Conservation (phyloP, 1,140 invertebrate genomes). For the Trichonephila inaurata region DNA sequence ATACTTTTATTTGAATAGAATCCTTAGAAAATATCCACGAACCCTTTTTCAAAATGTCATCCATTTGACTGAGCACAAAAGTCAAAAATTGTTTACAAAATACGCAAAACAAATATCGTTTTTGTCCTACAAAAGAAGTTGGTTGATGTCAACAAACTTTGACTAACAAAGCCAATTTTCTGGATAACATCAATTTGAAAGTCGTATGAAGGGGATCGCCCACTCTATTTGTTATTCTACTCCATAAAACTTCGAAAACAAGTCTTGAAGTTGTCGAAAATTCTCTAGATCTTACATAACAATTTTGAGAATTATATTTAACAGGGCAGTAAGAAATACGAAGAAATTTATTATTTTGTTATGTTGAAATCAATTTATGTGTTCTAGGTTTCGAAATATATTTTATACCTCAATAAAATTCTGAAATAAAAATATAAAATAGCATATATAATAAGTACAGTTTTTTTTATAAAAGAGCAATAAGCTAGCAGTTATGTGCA, state of each 20-base stretch:
- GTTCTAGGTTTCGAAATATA: not conserved
- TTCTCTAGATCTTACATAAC: not conserved
- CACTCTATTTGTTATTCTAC: not conserved
- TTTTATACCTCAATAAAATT: not conserved
- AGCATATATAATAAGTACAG: too few species aligned
- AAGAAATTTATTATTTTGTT: not conserved
- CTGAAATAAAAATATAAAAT: not conserved
- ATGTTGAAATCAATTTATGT: not conserved
- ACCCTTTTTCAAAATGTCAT: too few species aligned
- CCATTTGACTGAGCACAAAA: not conserved
- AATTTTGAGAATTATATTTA: not conserved
- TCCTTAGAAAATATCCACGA: too few species aligned
- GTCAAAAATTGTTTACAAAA: not conserved
- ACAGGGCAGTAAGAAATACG: not conserved
- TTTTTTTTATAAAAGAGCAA: too few species aligned
- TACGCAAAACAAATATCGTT: not conserved
- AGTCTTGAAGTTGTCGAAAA: not conserved
- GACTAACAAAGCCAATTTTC: conserved; percentile 27
- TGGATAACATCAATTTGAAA: not conserved
- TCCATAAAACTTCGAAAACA: not conserved
- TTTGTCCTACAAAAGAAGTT: not conserved
- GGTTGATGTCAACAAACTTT: not conserved
- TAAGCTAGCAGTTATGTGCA: too few species aligned
- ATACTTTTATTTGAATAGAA: too few species aligned
- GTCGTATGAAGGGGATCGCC: not conserved